Conservation (phyloP, 2,113 vertebrate species). For the Malaclemys terrapin region DNA sequence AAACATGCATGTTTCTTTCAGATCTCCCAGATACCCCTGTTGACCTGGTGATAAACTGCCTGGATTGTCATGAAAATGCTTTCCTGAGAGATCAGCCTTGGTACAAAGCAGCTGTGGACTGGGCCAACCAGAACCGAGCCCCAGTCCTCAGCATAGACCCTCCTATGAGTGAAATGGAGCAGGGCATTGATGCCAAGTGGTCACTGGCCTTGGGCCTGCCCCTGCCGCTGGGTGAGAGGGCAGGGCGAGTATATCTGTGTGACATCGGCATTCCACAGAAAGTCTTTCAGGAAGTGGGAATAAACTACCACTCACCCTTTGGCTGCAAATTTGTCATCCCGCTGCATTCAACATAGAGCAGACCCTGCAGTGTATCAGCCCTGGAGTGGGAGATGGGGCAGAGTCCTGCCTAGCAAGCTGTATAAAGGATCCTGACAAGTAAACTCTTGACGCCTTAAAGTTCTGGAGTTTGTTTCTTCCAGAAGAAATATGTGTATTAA, state of each 20-base stretch:
- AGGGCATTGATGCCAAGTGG: conserved; percentile 96
- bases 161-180: conserved; percentile 87
- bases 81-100: conserved; percentile 96
- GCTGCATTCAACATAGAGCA: conserved; percentile 88
- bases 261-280: conserved; percentile 96
- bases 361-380: accelerated
- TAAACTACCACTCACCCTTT: conserved; percentile 96
- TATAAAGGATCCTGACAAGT: conserved; percentile 21
- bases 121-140: conserved; percentile 96
- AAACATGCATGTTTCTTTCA: conserved; percentile 39
- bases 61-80: conserved; percentile 96
- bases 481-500: conserved; percentile 35
- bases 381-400: conserved; percentile 1
- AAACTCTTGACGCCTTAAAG: conserved; percentile 78
- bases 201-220: conserved; percentile 94
- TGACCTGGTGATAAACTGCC: conserved; percentile 97
- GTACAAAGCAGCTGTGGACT: conserved; percentile 95
- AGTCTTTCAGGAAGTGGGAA: conserved; percentile 96
- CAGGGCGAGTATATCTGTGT: conserved; percentile 93
- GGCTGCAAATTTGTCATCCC: conserved; percentile 99
- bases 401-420: not conserved
- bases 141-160: conserved; percentile 97
- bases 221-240: conserved; percentile 89
- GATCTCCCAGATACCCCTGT: conserved; percentile 95
- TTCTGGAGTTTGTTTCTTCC: conserved; percentile 60